These are phyloP conservation scores for Peucedramus taeniatus DNA, from an alignment of 2,113 vertebrate genomes.

Conservation along the genomic window DNA sequence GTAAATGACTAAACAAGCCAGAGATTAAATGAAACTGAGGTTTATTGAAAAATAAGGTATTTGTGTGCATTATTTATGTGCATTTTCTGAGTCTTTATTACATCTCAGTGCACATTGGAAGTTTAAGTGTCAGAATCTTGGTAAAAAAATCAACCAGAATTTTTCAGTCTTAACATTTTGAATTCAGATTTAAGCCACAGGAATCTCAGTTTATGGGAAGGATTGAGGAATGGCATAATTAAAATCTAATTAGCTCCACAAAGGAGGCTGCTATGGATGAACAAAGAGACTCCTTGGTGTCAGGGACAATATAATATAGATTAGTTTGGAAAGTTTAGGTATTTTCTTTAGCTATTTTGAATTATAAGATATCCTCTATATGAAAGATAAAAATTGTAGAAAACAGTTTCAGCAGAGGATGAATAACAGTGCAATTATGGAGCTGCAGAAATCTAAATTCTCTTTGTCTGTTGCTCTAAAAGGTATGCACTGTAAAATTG, in stretches of 20 bases:
- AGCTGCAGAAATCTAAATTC: neutral
- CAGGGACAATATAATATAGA: neutral
- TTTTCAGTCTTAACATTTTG: neutral
- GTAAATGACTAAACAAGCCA: neutral
- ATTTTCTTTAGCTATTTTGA: neutral
- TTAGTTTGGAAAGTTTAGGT: neutral
- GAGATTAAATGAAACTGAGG: neutral
- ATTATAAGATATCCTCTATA: neutral
- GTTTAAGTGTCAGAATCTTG: neutral
- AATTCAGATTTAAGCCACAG: neutral
- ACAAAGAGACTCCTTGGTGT: neutral
- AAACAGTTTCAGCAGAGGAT: neutral
- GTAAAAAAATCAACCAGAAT: neutral
- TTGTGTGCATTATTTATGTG: neutral
- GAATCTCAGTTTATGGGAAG: neutral
- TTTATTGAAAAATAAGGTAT: neutral
- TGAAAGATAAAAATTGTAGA: neutral
- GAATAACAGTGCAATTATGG: neutral
- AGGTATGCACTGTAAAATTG: neutral
- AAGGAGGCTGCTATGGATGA: neutral
- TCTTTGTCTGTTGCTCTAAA: neutral
- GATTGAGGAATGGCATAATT: neutral
- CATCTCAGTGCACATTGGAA: neutral
- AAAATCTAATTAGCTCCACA: neutral
- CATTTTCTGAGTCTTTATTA: neutral